Conservation (phyloP, 2,113 vertebrate species). For the Gallinago jamesoni region DNA sequence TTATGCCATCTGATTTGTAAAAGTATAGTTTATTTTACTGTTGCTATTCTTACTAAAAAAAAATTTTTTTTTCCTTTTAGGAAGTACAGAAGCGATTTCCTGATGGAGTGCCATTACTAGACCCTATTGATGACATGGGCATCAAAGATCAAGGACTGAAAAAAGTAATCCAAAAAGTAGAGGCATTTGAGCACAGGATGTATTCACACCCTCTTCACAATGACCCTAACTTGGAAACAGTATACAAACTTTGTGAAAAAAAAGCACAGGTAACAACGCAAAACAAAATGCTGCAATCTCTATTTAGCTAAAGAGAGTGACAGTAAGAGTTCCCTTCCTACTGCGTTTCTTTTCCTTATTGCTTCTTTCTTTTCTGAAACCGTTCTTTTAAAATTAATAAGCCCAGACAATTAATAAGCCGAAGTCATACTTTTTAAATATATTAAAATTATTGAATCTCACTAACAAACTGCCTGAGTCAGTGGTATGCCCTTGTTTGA, state of each 20-base stretch:
- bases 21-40: background rate
- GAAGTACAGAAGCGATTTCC: constrained; percentile 97
- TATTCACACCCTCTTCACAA: constrained; percentile 96
- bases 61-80: constrained; percentile 60
- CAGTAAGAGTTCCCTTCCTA: background rate
- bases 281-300: background rate
- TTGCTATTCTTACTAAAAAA: background rate
- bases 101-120: constrained; percentile 90
- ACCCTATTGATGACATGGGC: constrained; percentile 96
- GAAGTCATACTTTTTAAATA: background rate
- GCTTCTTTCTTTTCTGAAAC: no score
- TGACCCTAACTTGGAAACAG: constrained; percentile 86
- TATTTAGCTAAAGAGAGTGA: background rate
- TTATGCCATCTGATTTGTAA: background rate
- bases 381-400: background rate
- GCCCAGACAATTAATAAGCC: no score
- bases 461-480: background rate
- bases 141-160: constrained; percentile 94
- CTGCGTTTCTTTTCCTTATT: background rate
- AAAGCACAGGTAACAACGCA: constrained; percentile 87
- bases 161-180: constrained; percentile 96
- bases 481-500: background rate
- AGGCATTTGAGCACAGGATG: constrained; percentile 97
- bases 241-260: constrained; percentile 94
- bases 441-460: background rate